phyloP scores from a whole-genome alignment of 1,140 invertebrate genomes.

The Pogonomyrmex barbatus region DNA sequence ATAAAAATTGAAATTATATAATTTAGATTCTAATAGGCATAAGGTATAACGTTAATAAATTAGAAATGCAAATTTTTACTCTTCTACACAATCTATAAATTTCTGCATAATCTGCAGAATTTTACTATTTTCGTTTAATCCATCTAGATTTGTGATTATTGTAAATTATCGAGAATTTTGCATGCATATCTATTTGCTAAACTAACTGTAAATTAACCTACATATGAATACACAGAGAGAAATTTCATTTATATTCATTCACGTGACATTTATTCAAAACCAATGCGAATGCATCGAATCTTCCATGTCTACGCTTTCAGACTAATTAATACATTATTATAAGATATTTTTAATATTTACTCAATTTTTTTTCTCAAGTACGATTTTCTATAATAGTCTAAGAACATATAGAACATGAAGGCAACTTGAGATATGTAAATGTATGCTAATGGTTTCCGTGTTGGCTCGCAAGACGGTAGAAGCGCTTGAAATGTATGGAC shows the following conservation, averaged over 20 bases:
- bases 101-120: background rate
- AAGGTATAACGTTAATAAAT: background rate
- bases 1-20: background rate
- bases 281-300: background rate
- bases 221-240: background rate
- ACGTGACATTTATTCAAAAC: conserved; percentile 3
- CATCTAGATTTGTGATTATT: background rate
- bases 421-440: conserved; percentile 88
- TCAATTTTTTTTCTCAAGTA: conserved; percentile 84
- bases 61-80: background rate
- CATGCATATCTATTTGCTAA: background rate
- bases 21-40: background rate
- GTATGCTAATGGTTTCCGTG: conserved; percentile 83
- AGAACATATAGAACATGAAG: conserved; percentile 90
- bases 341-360: conserved; percentile 44
- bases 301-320: background rate
- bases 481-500: conserved; percentile 86
- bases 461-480: conserved; percentile 87
- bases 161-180: conserved; percentile 8
- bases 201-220: conserved; percentile 12
- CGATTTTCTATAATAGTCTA: conserved; percentile 88
- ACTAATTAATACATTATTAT: background rate
- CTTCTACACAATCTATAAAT: background rate
- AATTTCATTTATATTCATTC: background rate
- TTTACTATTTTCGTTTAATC: background rate